Percentiles rank a stretch among this genome's conserved stretches.
phyloP scores from a whole-genome alignment of 2,888 invertebrate species.

The Cephonodes hylas region DNA sequence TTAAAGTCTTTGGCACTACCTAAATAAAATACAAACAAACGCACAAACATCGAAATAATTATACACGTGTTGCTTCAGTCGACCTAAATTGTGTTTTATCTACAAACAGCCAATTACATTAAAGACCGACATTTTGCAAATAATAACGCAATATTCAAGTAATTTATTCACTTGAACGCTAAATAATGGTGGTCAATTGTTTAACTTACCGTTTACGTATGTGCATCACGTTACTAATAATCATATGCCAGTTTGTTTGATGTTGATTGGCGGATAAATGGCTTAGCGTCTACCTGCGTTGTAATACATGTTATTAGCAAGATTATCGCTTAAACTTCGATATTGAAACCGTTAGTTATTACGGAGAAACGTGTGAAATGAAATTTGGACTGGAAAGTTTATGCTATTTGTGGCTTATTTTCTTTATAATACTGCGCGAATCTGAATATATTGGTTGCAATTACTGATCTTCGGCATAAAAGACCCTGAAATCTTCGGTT shows the following conservation, averaged over 20 bases:
- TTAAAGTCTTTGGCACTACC: too few species aligned
- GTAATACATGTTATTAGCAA: not conserved
- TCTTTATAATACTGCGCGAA: too few species aligned
- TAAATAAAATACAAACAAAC: too few species aligned
- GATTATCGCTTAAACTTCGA: not conserved
- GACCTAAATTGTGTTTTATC: not conserved
- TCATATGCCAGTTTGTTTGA: not conserved
- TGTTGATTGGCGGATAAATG: constrained; percentile 1
- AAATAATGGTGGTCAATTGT: not conserved
- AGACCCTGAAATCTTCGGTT: too few species aligned
- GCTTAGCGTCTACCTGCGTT: not conserved
- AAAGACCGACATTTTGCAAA: not conserved
- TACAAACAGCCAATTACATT: not conserved
- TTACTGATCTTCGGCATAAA: too few species aligned
- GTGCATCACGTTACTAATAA: not conserved
- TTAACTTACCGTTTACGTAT: too few species aligned
- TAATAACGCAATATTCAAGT: not conserved
- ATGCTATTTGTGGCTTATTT: not conserved
- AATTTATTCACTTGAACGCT: not conserved
- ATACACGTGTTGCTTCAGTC: too few species aligned
- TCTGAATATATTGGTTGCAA: too few species aligned
- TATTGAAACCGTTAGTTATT: not conserved
- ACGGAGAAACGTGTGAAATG: not conserved
- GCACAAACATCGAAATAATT: too few species aligned
- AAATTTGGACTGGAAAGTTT: not conserved